Evolutionary conservation across 2,797 vertebrate species (phyloP).

Genomic region (Taenioides sp.): DNA sequence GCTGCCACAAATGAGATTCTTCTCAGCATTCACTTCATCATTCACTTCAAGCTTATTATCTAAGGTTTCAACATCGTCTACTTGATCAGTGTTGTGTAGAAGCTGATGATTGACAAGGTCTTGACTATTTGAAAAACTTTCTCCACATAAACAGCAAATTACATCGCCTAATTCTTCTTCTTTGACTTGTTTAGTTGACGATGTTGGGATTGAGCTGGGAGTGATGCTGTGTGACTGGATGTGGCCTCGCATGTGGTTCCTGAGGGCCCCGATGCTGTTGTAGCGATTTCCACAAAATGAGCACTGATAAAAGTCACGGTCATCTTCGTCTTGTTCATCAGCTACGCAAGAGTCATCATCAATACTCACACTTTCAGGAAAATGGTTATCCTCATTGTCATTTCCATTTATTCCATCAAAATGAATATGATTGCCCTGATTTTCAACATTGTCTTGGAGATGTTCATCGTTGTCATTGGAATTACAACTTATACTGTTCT

Average conservation of each 20-base stretch:
- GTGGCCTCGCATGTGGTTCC: constrained; percentile 85
- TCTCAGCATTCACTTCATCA: constrained; percentile 53
- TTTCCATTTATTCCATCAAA: constrained; percentile 57
- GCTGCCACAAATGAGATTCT: constrained; percentile 76
- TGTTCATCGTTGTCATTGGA: constrained; percentile 47
- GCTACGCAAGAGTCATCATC: constrained; percentile 39
- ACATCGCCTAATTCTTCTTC: constrained; percentile 71
- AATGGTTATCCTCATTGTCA: constrained; percentile 55
- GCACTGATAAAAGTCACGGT: constrained; percentile 86
- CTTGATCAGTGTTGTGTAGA: constrained; percentile 58
- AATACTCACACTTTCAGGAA: constrained; percentile 51
- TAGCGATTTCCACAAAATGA: constrained; percentile 91
- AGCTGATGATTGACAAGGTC: constrained; percentile 81
- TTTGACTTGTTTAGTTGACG: constrained; percentile 70
- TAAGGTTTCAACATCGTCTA: constrained; percentile 23
- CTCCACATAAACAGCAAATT: constrained; percentile 89
- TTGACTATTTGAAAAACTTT: constrained; percentile 84
- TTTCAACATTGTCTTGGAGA: constrained; percentile 54
- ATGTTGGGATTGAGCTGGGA: constrained; percentile 69
- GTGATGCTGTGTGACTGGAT: constrained; percentile 72
- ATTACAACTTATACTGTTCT: constrained; percentile 41
- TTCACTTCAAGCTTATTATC: constrained; percentile 50
- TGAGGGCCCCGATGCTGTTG: constrained; percentile 81
- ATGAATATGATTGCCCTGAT: constrained; percentile 45
- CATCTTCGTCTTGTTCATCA: constrained; percentile 60